Base-by-base conservation (phyloP, 2,888 invertebrate genomes). In the Metalampra italica region DNA sequence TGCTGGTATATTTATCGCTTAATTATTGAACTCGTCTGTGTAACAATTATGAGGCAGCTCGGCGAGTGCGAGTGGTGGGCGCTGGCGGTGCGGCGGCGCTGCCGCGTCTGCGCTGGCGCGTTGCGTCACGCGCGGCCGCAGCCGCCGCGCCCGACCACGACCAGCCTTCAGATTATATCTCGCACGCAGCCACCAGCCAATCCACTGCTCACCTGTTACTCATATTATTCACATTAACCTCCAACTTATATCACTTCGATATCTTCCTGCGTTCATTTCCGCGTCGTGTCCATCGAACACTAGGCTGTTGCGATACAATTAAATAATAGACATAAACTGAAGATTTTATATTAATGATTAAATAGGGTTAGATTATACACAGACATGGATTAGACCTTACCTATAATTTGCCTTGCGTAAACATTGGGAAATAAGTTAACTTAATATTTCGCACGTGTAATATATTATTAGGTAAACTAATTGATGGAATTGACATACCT, bases 1-100 rank as follows among this genome's bases (percentile, higher is more conserved):
- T 77, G 76, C 78, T 83, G 77, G 75, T 82, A 78, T 82, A 87
- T 87, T 87, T 88, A 87, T 87, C 86, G 83, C 88, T 87, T 88
- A 87, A 87, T 88, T 86, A 87, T 82, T 84, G 78, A 81, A 82
- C 84, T 82, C 78, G 86, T 84, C 83, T 79, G 82, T 80, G 79
- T 81, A 85, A 82, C 81, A 86, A 87, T 87, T 84, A 84, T 76
- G 75, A 80, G 74, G 44, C 77, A 82, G 82, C 77, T 79, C 70
- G 70, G 69, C 70, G 66, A 72, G 71, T 69, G 43, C 43, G 69
- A 71, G 67, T 74, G 83, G 84, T 69, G 70, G 68, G 74, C 68
- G 66, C 63, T 72, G 70, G 59, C 58, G 69, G 73, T 70, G 64
- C 56, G n/a, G 61, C 75, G 85, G 84, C 86, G 87, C 85, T 83